Base-by-base conservation (phyloP, 2,888 invertebrate species). In the Ceramica pisi region DNA sequence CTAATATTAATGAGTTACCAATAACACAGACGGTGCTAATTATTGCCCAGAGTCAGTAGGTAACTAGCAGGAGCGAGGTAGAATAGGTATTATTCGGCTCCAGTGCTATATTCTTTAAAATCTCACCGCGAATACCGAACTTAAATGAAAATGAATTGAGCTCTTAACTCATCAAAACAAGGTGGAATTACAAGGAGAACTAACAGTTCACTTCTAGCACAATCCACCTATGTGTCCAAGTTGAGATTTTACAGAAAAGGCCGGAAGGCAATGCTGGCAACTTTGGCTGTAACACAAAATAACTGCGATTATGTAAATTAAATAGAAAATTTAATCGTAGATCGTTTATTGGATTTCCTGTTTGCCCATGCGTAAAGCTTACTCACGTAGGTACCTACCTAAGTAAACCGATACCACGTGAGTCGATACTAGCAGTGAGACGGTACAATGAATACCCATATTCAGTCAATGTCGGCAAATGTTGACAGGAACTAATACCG, bases 401-500 rank as follows among this genome's bases (percentile, higher is more conserved):
- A 46, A 67, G 64, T 71, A 60, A 78, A 31, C 59, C 35, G 55
- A 80, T 21, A 53, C 23, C 35, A 35, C 23, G 51, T 26, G 23
- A 53, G 71, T 41, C 50, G 46, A 81, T 68, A 35, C 48, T 62
- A 50, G 19, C 26, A 59, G 26, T 57, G 16, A 59, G 14, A 21
- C 8, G 35, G 21, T 53, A 76, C 65, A 67, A 71, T 69, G 65
- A 79, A 82, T 83, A 67, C 64, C 53, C 53, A 8, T 71, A 55
- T 68, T 79, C 67, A 63, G 61, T 82, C 75, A 78, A 73, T 67
- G 72, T 55, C 68, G 48, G 46, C 57, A 44, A 83, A 78, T 78
- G 72, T 82, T 78, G 72, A 83, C 84, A 67, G 62, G 69, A 71
- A 83, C 64, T 79, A 84, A 83, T 82, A 76, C 63, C 64, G 46